These are phyloP conservation scores for Manis javanica DNA, from an alignment of 2,797 vertebrate species.

Conservation along the genomic window DNA sequence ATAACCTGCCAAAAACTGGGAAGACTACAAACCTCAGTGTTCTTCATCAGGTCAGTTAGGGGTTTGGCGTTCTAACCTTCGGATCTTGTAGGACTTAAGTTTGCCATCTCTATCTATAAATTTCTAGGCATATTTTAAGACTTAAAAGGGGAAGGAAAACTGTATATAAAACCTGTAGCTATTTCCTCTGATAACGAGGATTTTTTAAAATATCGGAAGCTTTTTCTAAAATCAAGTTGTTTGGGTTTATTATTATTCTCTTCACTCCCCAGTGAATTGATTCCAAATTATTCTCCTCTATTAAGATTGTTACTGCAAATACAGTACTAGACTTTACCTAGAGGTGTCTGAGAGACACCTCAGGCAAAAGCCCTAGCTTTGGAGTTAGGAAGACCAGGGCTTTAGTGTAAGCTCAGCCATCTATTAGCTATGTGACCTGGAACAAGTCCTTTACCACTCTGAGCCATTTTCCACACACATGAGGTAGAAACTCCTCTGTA, in stretches of 20 bases:
- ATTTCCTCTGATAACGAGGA: background rate
- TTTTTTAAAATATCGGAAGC: background rate
- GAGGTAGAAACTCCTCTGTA: background rate
- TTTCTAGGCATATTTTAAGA: background rate
- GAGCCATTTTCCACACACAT: background rate
- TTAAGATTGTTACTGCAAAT: background rate
- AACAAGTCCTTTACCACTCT: background rate
- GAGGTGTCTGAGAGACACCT: background rate
- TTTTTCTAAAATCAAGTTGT: background rate
- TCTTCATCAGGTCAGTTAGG: background rate
- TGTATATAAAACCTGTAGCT: background rate
- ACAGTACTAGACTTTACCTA: background rate
- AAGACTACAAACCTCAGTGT: background rate
- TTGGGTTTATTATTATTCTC: background rate
- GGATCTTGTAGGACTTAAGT: background rate
- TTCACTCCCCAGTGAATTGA: background rate
- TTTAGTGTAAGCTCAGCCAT: background rate
- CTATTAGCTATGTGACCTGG: background rate
- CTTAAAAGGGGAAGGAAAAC: background rate
- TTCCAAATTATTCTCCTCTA: background rate
- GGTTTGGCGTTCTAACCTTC: constrained; percentile 33
- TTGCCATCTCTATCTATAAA: background rate
- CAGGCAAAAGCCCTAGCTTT: background rate
- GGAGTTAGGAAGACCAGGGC: background rate
- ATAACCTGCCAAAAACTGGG: background rate